Evolutionary conservation across 2,797 vertebrate genomes (phyloP), one percentile per base, ranked within the genome.

Genomic region (Xerus rutilus): DNA sequence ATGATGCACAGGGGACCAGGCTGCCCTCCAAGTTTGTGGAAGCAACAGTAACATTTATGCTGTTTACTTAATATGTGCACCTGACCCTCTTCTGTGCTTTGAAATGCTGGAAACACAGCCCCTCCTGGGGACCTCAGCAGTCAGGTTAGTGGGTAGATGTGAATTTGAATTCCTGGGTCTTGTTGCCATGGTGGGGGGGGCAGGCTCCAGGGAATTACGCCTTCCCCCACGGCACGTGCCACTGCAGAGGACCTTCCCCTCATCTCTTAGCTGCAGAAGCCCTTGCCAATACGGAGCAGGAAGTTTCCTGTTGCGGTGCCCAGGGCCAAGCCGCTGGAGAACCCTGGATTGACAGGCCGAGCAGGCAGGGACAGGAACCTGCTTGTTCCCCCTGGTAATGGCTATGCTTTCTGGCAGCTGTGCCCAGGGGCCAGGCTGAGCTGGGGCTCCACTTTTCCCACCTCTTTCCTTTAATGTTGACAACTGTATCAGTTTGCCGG

Each of bases 21-120:
- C 20, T 7, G 23, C 4, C 52, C 17, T 21, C 7, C 21, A 30
- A 81, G 14, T 3, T 25, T 17, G 5, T 3, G 10, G 35, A 1
- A 70, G 32, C 32, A 4, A 1, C 67, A 25, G 14, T 0, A 5
- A 1, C 9, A 4, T 13, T 49, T 15, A 1, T 2, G 73, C 12
- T 5, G 7, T 0, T 59, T 12, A 10, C 64, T 11, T n/a, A 2
- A 3, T 25, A 2, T 1, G 5, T 0, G 2, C 4, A 30, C 59
- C 30, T 6, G n/a, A 12, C 72, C 72, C 25, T 54, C 18, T 15
- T 32, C 43, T n/a, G 54, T 20, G 7, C 25, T 49, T 54, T n/a
- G 28, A 52, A 52, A 32, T 28, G n/a, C 35, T 28, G 1, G 7
- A 52, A n/a, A 3, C 23, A 6, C 52, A 59, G n/a, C 49, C 17